These are phyloP conservation scores for Meloidogyne floridensis DNA, from an alignment of 1,140 invertebrate species.

Conservation along the genomic window DNA sequence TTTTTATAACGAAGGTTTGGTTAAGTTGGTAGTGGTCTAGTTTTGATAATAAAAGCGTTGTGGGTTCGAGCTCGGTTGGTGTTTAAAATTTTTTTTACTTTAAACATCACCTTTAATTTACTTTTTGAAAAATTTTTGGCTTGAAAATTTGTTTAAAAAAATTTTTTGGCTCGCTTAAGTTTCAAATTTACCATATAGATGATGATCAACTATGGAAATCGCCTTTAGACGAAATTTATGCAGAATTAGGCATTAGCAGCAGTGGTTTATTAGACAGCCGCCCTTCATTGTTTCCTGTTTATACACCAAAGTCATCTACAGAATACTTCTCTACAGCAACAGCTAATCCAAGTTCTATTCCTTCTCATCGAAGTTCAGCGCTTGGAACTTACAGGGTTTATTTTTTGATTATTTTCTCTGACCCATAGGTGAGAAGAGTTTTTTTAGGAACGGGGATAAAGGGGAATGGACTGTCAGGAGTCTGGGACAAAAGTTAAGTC, in stretches of 20 bases:
- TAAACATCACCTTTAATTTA: too few species aligned
- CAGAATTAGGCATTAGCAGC: slow-evolving; percentile 30
- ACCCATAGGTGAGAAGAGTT: too few species aligned
- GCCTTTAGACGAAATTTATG: slow-evolving; percentile 45
- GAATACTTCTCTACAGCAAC: slow-evolving; percentile 41
- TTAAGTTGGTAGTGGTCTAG: too few species aligned
- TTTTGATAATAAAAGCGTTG: not conserved
- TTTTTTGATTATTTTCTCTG: not conserved
- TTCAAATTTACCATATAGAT: slow-evolving; percentile 12
- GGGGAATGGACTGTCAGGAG: too few species aligned
- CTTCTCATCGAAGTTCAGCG: slow-evolving; percentile 23
- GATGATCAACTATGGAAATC: slow-evolving; percentile 41
- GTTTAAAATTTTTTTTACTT: not conserved
- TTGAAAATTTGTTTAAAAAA: slow-evolving; percentile 3
- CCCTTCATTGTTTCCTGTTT: slow-evolving; percentile 46
- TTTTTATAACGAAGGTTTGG: too few species aligned
- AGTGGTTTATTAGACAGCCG: slow-evolving; percentile 4
- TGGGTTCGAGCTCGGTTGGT: not conserved
- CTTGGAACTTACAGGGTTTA: slow-evolving; percentile 35
- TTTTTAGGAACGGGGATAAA: too few species aligned
- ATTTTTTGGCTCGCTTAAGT: too few species aligned
- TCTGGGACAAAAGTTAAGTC: too few species aligned
- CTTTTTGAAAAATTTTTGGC: too few species aligned
- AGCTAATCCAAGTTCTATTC: slow-evolving; percentile 2
- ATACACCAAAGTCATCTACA: slow-evolving; percentile 44